phyloP scores from a whole-genome alignment of 2,113 vertebrate species.

The Cheilinus undulatus region DNA sequence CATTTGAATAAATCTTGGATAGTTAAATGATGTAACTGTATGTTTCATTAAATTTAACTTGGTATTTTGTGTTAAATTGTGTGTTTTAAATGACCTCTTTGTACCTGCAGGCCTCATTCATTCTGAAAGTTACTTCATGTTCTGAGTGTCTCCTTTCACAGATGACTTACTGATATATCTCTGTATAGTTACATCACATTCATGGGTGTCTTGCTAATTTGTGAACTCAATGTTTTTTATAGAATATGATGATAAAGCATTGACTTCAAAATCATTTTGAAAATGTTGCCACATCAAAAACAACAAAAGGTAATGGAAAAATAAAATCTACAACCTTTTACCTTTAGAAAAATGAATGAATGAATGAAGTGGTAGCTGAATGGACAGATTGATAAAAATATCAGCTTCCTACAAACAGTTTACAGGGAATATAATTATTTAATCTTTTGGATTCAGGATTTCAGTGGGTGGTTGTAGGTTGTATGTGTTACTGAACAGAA shows the following conservation, averaged over 20 bases:
- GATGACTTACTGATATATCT: slow-evolving; percentile 12
- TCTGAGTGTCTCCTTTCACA: slow-evolving; percentile 16
- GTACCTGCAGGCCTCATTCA: slow-evolving; percentile 14
- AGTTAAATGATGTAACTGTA: not conserved
- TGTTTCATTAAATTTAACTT: slow-evolving; percentile 1
- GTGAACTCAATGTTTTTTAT: too few species aligned
- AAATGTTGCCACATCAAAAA: too few species aligned
- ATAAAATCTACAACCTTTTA: too few species aligned
- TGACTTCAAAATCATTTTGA: too few species aligned
- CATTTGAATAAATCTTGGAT: slow-evolving; percentile 4
- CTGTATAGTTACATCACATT: slow-evolving; percentile 9
- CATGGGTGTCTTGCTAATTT: not conserved
- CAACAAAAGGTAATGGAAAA: too few species aligned
- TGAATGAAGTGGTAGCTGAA: not conserved
- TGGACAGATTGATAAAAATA: not conserved
- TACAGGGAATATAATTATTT: too few species aligned
- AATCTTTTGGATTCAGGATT: not conserved
- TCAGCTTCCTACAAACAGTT: too few species aligned
- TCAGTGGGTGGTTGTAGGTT: slow-evolving; percentile 14
- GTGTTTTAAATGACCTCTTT: not conserved
- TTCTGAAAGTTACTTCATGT: slow-evolving; percentile 18
- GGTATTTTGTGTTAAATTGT: not conserved
- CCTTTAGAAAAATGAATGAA: too few species aligned
- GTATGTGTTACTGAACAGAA: slow-evolving; percentile 16
- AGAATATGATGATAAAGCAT: too few species aligned